phyloP scores from a whole-genome alignment of 2,113 vertebrate genomes.

The Pollachius pollachius region DNA sequence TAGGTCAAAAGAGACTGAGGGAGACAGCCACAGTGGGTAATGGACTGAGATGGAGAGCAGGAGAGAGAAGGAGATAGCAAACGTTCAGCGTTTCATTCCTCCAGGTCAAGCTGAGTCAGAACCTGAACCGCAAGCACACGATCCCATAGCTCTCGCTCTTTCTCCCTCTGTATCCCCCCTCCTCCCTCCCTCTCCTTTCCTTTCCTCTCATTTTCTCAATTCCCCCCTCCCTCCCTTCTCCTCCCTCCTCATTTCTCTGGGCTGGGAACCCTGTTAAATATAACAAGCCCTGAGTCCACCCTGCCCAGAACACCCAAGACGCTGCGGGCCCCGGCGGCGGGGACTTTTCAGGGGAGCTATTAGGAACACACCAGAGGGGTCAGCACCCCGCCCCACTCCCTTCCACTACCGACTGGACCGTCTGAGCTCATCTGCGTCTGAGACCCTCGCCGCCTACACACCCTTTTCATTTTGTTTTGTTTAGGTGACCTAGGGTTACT shows the following conservation, averaged over 20 bases:
- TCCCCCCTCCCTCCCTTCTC: conserved; percentile 26
- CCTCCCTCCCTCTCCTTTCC: conserved; percentile 75
- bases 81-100: conserved; percentile 68
- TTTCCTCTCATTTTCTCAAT: conserved; percentile 68
- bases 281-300: conserved; percentile 81
- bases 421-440: too few species aligned
- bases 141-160: conserved; percentile 13
- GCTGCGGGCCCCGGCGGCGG: conserved; percentile 75
- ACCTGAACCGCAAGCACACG: conserved; percentile 37
- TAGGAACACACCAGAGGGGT: conserved; percentile 71
- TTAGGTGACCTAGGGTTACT: too few species aligned
- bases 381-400: conserved; percentile 42
- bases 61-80: not conserved
- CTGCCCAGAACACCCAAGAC: conserved; percentile 90
- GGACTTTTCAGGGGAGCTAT: conserved; percentile 71
- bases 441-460: too few species aligned
- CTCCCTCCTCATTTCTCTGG: conserved; percentile 31
- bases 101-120: conserved; percentile 66
- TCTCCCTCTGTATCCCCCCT: conserved; percentile 1
- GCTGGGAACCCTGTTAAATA: conserved; percentile 85
- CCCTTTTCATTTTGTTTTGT: too few species aligned
- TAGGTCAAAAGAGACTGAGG: conserved; percentile 2
- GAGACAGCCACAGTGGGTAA: conserved; percentile 5
- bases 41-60: not conserved
- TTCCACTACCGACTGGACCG: conserved; percentile 45